Evolutionary conservation across 2,888 invertebrate genomes (phyloP), one percentile per base, ranked within the genome.

Genomic region (Athripsodes cinereus): DNA sequence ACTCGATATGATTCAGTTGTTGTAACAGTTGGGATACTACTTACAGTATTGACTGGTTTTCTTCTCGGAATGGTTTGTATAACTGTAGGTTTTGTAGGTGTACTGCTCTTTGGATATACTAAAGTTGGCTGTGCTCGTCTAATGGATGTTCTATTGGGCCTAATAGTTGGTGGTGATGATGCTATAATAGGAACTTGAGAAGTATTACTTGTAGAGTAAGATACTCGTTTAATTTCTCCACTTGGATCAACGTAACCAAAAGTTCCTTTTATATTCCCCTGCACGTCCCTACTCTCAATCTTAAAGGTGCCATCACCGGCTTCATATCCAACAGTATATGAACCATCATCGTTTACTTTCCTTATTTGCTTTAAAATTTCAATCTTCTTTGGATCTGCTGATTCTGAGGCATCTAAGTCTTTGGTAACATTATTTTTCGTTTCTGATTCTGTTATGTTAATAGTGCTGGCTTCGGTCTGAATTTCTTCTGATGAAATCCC

Each of bases 221-320:
- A 88, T 54, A 91, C 88, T 57, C 89, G 80, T 74, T 90, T 90
- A 58, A 90, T 83, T 69, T 87, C 85, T 6, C 91, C 90, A 68
- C 83, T 81, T 58, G 84, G 84, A 68, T 90, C 90, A 52, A 90
- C 79, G 70, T 88, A 91, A 47, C 91, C 91, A 68, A 89, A 91
- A 53, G 90, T 90, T 44, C 90, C 90, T 71, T 89, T 90, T 63
- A 90, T 87, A 70, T 89, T 88, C 8, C 90, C 90, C 61, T 84
- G 75, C 51, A 88, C 87, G 71, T 89, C 89, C 62, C 90, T 78
- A 67, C 87, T 90, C 74, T 90, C 90, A 58, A 90, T 89, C 76
- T 91, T 90, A 71, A 90, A 91, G 0, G 89, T 88, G 2, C 91
- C 91, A 70, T 91, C 91, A 52, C 88, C 90, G 2, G 90, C 89